A percentile compares a stretch with the other conserved stretches of the same genome.
These are phyloP conservation scores for silkworm (Bombyx mori) DNA, from an alignment of 1,140 invertebrate species.

Conservation along the genomic window DNA sequence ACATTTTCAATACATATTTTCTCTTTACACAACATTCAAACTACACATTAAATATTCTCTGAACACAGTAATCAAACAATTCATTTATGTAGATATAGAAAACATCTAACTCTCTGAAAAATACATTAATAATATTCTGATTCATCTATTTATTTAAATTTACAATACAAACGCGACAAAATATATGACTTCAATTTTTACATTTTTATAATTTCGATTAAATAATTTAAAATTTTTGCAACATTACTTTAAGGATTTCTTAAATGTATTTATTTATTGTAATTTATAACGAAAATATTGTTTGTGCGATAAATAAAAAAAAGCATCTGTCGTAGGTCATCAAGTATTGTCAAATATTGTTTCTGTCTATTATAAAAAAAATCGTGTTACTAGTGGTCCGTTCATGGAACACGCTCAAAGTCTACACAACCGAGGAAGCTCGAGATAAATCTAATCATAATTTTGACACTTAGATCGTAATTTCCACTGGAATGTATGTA, in stretches of 20 bases:
- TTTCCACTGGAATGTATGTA: neutral
- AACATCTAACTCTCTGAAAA: constrained; percentile 50
- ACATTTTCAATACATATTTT: constrained; percentile 30
- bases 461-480: constrained; percentile 6
- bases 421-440: constrained; percentile 62
- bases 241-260: too few relatives aligned
- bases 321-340: constrained; percentile 53
- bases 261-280: constrained; percentile 23
- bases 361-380: constrained; percentile 32
- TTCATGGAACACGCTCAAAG: constrained; percentile 15
- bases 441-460: constrained; percentile 16
- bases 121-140: constrained; percentile 7
- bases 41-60: constrained; percentile 39
- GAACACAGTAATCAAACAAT: constrained; percentile 57
- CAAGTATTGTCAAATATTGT: constrained; percentile 59
- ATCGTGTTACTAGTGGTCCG: constrained; percentile 20
- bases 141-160: constrained; percentile 40
- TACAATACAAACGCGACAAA: constrained; percentile 44
- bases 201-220: too few relatives aligned
- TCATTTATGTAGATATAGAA: constrained; percentile 53
- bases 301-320: constrained; percentile 56
- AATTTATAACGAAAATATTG: constrained; percentile 26
- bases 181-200: constrained; percentile 38
- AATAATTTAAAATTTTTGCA: too few relatives aligned
- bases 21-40: constrained; percentile 52